phyloP scores from a whole-genome alignment of 2,113 vertebrate species.

The Muntiacus reevesi region DNA sequence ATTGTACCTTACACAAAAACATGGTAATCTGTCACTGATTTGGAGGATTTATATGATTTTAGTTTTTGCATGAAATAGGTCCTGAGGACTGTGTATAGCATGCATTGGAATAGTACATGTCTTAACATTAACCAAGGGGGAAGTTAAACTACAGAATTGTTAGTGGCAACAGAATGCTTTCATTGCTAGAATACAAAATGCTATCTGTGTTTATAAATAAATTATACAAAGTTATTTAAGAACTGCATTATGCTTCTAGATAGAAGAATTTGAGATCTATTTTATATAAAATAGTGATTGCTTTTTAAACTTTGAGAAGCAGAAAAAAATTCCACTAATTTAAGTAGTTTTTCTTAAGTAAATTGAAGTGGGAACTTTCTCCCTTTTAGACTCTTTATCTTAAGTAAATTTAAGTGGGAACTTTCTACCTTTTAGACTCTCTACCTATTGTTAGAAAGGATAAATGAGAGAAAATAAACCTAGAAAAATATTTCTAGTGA shows the following conservation, averaged over 20 bases:
- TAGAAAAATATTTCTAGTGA: neutral
- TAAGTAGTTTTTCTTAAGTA: neutral
- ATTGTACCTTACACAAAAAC: constrained; percentile 64
- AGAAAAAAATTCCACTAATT: neutral
- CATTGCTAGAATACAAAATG: constrained; percentile 63
- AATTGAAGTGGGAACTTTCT: neutral
- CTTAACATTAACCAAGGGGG: constrained; percentile 49
- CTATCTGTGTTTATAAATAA: constrained; percentile 36
- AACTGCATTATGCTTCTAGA: constrained; percentile 32
- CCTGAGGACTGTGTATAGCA: constrained; percentile 36
- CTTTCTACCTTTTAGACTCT: neutral
- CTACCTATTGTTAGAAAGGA: neutral
- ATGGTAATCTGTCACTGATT: constrained; percentile 52
- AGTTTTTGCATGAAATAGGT: constrained; percentile 46
- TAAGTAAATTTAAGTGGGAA: neutral
- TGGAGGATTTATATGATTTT: constrained; percentile 57
- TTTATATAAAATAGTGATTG: neutral
- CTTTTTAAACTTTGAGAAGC: constrained; percentile 34
- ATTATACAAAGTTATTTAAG: constrained; percentile 8
- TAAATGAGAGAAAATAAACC: neutral
- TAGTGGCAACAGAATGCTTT: constrained; percentile 46
- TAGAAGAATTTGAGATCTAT: neutral
- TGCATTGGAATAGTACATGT: constrained; percentile 34
- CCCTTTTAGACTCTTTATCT: neutral
- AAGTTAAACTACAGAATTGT: constrained; percentile 35